phyloP scores from a whole-genome alignment of 2,797 vertebrate genomes.

The Nasua narica region DNA sequence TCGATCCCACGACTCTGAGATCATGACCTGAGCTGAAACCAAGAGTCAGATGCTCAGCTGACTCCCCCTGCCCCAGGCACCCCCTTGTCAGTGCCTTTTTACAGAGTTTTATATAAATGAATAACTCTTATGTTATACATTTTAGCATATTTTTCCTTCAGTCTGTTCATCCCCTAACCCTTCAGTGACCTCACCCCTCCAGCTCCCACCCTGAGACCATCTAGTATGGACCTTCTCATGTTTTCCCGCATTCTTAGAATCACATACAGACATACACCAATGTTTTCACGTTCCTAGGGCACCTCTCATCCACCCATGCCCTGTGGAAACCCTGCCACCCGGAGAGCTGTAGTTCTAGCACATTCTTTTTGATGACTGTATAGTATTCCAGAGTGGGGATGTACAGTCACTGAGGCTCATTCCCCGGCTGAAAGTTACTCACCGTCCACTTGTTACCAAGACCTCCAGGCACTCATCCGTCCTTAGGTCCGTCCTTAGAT shows the following conservation, averaged over 20 bases:
- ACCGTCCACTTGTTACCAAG: no score
- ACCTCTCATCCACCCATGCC: fast-evolving
- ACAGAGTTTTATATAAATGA: background rate
- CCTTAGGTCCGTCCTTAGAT: background rate
- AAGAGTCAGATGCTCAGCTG: background rate
- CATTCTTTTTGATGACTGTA: background rate
- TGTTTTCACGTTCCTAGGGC: background rate
- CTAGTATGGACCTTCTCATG: background rate
- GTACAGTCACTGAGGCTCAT: fast-evolving
- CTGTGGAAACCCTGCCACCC: background rate
- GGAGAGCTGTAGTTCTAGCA: fast-evolving
- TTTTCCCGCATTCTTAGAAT: no score
- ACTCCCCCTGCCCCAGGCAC: fast-evolving
- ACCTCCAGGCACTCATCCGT: fast-evolving
- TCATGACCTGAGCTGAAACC: background rate
- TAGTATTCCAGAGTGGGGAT: background rate
- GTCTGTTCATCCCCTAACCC: background rate
- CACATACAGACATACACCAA: background rate
- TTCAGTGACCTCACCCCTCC: fast-evolving
- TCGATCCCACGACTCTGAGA: background rate
- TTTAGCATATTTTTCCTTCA: background rate
- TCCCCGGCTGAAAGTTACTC: fast-evolving
- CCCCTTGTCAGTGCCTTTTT: fast-evolving
- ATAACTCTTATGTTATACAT: fast-evolving
- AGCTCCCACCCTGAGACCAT: fast-evolving